Conservation (phyloP, 2,888 invertebrate species). For the Apamea monoglypha region DNA sequence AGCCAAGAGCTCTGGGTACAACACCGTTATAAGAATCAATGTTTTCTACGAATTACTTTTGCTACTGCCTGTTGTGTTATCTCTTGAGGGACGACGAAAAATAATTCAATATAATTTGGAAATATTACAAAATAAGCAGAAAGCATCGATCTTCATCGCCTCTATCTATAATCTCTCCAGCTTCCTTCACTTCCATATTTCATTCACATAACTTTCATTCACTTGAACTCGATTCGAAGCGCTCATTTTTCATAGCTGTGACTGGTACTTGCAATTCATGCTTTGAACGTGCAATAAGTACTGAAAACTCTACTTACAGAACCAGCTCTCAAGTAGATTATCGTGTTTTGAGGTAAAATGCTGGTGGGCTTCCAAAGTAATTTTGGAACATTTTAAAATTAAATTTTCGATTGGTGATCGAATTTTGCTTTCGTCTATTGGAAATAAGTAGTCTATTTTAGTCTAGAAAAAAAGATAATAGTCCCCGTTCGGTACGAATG, state of each 20-base stretch:
- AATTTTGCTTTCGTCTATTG: not conserved
- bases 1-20: not conserved
- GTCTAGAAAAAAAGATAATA: no score
- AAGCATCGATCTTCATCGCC: conserved; percentile 37
- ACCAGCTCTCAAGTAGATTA: conserved; percentile 35
- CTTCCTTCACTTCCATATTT: conserved; percentile 55
- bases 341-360: conserved; percentile 26
- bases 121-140: conserved; percentile 15
- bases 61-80: not conserved
- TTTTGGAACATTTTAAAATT: not conserved
- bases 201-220: conserved; percentile 61
- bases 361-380: not conserved
- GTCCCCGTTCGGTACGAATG: no score
- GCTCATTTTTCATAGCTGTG: conserved; percentile 59
- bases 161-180: conserved; percentile 47
- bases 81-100: not conserved
- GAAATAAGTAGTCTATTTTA: not conserved
- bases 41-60: not conserved
- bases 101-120: conserved; percentile 13
- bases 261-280: conserved; percentile 61
- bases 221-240: conserved; percentile 58
- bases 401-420: not conserved
- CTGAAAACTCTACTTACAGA: conserved; percentile 22
- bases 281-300: conserved; percentile 53
- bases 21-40: not conserved